Percentiles rank a stretch among this genome's conserved stretches.
These are phyloP conservation scores for Uloborus plumipes DNA, from an alignment of 2,888 invertebrate genomes.

Conservation along the genomic window DNA sequence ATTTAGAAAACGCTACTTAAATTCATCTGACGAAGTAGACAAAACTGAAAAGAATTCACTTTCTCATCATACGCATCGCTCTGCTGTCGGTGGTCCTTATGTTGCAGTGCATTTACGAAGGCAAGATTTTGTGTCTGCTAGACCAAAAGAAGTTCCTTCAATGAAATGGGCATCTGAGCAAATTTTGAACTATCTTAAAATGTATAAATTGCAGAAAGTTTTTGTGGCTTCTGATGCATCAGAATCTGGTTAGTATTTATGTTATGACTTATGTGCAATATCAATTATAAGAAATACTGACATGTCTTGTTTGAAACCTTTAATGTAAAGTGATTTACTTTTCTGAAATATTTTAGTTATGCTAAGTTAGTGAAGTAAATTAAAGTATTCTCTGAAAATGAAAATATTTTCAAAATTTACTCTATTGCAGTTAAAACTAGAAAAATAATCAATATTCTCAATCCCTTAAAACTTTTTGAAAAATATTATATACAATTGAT, in stretches of 20 bases:
- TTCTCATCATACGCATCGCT: constrained; percentile 71
- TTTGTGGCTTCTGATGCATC: constrained; percentile 91
- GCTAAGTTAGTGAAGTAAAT: too few relatives aligned
- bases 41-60: constrained; percentile 75
- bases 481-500: too few relatives aligned
- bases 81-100: constrained; percentile 64
- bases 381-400: too few relatives aligned
- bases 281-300: too few relatives aligned
- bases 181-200: constrained; percentile 77
- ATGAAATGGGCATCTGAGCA: constrained; percentile 83
- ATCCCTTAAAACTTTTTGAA: too few relatives aligned
- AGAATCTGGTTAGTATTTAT: constrained; percentile 69
- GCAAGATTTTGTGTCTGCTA: constrained; percentile 85
- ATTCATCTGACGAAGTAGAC: constrained; percentile 77
- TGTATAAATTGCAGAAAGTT: constrained; percentile 76
- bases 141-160: constrained; percentile 82
- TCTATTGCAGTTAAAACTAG: too few relatives aligned
- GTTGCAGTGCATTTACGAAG: constrained; percentile 88
- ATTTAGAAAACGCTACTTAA: constrained; percentile 78
- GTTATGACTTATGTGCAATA: too few relatives aligned
- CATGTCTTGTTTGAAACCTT: too few relatives aligned
- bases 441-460: too few relatives aligned
- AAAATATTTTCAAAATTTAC: too few relatives aligned
- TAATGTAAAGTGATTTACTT: too few relatives aligned
- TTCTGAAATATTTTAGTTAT: too few relatives aligned